Base-by-base conservation (phyloP, 2,888 invertebrate species). In the Sphecodes monilicornis region DNA sequence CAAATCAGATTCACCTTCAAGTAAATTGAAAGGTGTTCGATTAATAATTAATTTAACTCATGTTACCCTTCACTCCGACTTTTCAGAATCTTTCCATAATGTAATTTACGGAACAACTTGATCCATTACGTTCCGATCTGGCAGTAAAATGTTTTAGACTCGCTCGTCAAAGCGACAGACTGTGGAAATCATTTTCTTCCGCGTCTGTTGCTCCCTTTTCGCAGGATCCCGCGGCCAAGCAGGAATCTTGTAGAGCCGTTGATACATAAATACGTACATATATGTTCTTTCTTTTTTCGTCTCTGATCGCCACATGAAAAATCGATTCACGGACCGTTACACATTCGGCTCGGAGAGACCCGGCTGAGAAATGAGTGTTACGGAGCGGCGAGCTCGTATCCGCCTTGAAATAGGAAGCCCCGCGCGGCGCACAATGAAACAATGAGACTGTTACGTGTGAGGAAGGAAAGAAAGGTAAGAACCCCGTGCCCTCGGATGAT, bases 301-400 rank as follows among this genome's bases (percentile, higher is more conserved):
- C 70, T 29, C 66, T 73, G 73, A 80, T 87, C 82, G 80, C 76
- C 82, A 76, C 32, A 74, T 86, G 88, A 89, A 86, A 89, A 89
- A 88, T 89, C 86, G 77, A 74, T 86, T 83, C 85, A 89, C 82
- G 89, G 89, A 80, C 86, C 89, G 89, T 88, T 89, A 89, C 85
- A 43, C 80, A 86, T 89, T 81, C 88, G 84, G 89, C 81, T 73
- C 89, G 82, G 66, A 81, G 68, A 79, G 76, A 78, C 68, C 60
- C 36, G 46, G 32, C 80, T 80, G 77, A 75, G 81, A 82, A 82
- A 82, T 78, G 87, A 85, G 60, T 83, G 89, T 84, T 86, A 77
- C 88, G 82, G 88, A 86, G 82, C 78, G 81, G 57, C 87, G 89
- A 82, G 82, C 78, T 77, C 85, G 81, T 70, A 89, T 89, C 88